Percentiles rank a stretch among this genome's conserved stretches.
Evolutionary conservation across 2,888 invertebrate genomes (phyloP).

Genomic region (Linnaemya vulpina): DNA sequence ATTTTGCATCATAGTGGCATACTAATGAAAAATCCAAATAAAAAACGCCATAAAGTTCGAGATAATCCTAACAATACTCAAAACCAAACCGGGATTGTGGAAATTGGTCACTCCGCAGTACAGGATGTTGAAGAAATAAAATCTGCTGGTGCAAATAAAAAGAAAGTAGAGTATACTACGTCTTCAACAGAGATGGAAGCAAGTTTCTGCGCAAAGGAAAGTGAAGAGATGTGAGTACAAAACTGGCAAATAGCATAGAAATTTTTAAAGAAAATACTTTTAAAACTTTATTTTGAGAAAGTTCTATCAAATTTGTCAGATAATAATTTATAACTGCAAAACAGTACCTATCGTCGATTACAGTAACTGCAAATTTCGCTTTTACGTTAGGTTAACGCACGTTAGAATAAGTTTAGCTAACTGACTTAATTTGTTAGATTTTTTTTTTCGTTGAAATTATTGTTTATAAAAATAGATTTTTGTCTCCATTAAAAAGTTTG

Average conservation of each 20-base stretch:
- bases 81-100: slow-evolving; percentile 79
- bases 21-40: slow-evolving; percentile 69
- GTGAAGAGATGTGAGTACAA: slow-evolving; percentile 44
- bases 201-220: slow-evolving; percentile 80
- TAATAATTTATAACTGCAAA: too few species aligned
- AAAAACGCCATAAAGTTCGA: slow-evolving; percentile 66
- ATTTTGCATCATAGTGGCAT: slow-evolving; percentile 86
- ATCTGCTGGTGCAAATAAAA: neutral
- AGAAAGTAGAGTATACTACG: slow-evolving; percentile 75
- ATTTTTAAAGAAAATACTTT: neutral
- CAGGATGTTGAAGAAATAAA: slow-evolving; percentile 32
- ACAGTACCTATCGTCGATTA: too few species aligned
- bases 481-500: too few species aligned
- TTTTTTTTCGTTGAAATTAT: too few species aligned
- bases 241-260: neutral
- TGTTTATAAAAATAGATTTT: too few species aligned
- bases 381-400: too few species aligned
- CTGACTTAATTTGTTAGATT: too few species aligned
- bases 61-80: slow-evolving; percentile 42
- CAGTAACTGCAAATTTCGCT: too few species aligned
- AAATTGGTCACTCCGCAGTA: slow-evolving; percentile 78
- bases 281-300: too few species aligned
- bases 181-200: slow-evolving; percentile 83
- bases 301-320: too few species aligned
- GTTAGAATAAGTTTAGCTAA: too few species aligned